Conservation (phyloP, 1,140 invertebrate species). For the Neodiprion pinetum region DNA sequence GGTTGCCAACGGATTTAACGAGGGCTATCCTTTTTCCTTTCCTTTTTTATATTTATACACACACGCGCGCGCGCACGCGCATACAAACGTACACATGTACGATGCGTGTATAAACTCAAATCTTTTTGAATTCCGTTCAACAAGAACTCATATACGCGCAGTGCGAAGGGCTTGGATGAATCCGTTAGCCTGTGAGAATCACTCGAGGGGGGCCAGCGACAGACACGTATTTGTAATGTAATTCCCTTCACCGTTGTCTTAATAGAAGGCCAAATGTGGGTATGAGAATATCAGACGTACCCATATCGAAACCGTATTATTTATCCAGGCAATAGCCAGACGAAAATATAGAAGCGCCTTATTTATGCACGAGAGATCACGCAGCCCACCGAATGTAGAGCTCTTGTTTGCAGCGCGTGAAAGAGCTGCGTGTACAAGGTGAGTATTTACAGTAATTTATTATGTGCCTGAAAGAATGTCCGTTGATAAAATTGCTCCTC, state of each 20-base stretch:
- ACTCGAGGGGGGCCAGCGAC: not conserved
- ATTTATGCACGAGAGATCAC: no score
- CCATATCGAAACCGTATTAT: not conserved
- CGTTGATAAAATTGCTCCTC: no score
- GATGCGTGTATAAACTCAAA: no score
- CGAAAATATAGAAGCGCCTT: no score
- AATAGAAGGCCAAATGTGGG: not conserved
- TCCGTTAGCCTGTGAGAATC: not conserved
- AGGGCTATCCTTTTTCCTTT: not conserved
- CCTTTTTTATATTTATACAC: not conserved
- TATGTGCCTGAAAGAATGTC: no score
- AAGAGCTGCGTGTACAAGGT: no score
- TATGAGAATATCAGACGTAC: not conserved
- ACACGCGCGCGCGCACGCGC: not conserved
- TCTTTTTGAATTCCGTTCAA: not conserved
- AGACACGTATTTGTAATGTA: not conserved
- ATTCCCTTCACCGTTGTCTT: slow-evolving; percentile 3
- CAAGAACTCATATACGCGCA: not conserved
- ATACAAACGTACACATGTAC: no score
- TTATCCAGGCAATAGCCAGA: no score
- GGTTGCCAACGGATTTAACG: not conserved
- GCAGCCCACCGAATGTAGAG: no score
- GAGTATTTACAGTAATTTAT: no score
- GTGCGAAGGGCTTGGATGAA: not conserved
- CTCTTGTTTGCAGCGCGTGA: no score